Conservation (phyloP, 37 sponge, comb jelly and placozoan species). For the Mnemiopsis leidyi region DNA sequence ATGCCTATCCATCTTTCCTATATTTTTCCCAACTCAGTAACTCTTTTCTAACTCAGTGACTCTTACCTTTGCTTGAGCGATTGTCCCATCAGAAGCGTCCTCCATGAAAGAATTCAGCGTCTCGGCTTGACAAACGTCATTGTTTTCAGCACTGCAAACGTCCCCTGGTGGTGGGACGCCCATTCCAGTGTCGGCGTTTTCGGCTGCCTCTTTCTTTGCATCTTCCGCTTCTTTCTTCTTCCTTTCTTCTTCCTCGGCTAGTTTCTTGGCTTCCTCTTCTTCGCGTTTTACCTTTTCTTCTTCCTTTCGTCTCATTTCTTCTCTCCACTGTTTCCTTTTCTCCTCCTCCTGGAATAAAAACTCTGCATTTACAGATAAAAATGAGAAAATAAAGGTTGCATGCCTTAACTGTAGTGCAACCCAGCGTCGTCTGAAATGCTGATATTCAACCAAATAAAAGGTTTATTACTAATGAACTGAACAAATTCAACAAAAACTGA, state of each 20-base stretch:
- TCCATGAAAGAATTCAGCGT: not conserved
- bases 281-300: not conserved
- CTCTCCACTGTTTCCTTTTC: not conserved
- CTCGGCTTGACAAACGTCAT: constrained; percentile 33
- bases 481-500: too few relatives aligned
- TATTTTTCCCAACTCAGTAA: not conserved
- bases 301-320: not conserved
- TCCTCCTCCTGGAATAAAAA: constrained; percentile 17
- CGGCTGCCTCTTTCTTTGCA: constrained; percentile 1
- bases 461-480: too few relatives aligned
- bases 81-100: not conserved
- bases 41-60: not conserved
- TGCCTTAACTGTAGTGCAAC: too few relatives aligned
- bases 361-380: too few relatives aligned
- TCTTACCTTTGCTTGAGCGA: constrained; percentile 8
- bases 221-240: constrained; percentile 6
- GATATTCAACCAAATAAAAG: too few relatives aligned
- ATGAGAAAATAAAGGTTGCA: too few relatives aligned
- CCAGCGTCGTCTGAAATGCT: too few relatives aligned
- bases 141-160: constrained; percentile 27
- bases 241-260: not conserved
- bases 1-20: not conserved
- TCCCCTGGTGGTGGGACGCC: constrained; percentile 3
- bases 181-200: not conserved
- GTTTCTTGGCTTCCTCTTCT: not conserved